These are phyloP conservation scores for Heliconius eleuchia DNA, from an alignment of 1,140 invertebrate species.

Conservation along the genomic window DNA sequence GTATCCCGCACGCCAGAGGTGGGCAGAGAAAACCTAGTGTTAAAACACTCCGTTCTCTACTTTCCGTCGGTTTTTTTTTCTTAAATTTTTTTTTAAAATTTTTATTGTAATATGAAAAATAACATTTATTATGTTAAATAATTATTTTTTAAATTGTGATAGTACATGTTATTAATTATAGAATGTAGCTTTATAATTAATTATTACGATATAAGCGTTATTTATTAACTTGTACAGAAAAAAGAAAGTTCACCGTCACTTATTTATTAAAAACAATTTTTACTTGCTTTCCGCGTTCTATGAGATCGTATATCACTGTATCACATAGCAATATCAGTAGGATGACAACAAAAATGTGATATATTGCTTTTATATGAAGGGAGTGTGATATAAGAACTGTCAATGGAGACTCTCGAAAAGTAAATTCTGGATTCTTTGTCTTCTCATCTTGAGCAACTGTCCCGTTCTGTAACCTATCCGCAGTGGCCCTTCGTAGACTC, in stretches of 20 bases:
- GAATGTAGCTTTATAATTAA: too few species aligned
- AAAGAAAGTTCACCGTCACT: background rate
- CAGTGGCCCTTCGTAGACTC: constrained; percentile 31
- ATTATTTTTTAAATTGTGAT: too few species aligned
- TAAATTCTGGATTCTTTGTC: constrained; percentile 83
- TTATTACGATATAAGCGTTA: background rate
- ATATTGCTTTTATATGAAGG: constrained; percentile 90
- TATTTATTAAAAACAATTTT: constrained; percentile 33
- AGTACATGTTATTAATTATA: too few species aligned
- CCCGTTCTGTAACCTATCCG: constrained; percentile 45
- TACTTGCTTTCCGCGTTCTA: constrained; percentile 89
- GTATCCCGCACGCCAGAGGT: too few species aligned
- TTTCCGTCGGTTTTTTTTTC: too few species aligned
- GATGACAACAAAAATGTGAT: constrained; percentile 92
- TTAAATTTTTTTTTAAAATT: too few species aligned
- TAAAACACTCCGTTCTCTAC: too few species aligned
- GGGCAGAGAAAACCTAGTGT: too few species aligned
- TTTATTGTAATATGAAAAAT: too few species aligned
- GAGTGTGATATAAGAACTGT: constrained; percentile 89
- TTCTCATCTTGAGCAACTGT: constrained; percentile 38
- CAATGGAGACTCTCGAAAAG: constrained; percentile 86
- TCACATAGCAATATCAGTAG: constrained; percentile 89
- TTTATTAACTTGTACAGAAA: background rate
- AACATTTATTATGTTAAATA: too few species aligned
- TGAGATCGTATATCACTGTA: constrained; percentile 86